phyloP scores from a whole-genome alignment of 2,797 vertebrate species.

The Paramormyrops hopkinsi region DNA sequence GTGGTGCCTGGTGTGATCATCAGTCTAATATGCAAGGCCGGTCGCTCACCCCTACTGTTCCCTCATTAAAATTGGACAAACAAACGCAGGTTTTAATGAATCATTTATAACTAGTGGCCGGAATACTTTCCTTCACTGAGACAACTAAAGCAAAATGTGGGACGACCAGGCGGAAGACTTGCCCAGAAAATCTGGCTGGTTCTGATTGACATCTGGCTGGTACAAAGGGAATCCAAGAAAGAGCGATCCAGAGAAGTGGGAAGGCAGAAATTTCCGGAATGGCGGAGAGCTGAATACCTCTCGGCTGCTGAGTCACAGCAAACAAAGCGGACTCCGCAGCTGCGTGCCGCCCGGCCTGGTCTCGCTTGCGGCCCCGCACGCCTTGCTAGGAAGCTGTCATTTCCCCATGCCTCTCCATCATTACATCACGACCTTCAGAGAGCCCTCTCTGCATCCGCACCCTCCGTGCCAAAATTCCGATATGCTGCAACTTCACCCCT shows the following conservation, averaged over 20 bases:
- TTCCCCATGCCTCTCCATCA: neutral
- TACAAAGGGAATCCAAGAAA: constrained; percentile 25
- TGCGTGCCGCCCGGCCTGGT: constrained; percentile 14
- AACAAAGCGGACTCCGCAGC: constrained; percentile 42
- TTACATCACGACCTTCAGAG: neutral
- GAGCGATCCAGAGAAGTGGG: constrained; percentile 30
- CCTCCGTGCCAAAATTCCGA: neutral
- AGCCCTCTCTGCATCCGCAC: neutral
- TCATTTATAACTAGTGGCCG: constrained; percentile 1
- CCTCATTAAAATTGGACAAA: neutral
- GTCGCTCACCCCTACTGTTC: neutral
- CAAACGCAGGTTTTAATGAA: constrained; percentile 6
- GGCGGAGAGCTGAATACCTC: constrained; percentile 36
- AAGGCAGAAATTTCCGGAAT: constrained; percentile 41
- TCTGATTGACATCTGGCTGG: constrained; percentile 24
- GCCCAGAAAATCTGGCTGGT: constrained; percentile 14
- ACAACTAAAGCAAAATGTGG: neutral
- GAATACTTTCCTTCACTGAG: neutral
- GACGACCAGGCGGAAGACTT: neutral
- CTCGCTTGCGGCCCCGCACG: constrained; percentile 46
- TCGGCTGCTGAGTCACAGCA: constrained; percentile 45
- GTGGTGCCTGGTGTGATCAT: neutral
- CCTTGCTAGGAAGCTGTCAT: constrained; percentile 18
- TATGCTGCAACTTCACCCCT: neutral
- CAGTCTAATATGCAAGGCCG: neutral